phyloP scores from a whole-genome alignment of 2,113 vertebrate genomes.

The Neolamprologus falcicula region DNA sequence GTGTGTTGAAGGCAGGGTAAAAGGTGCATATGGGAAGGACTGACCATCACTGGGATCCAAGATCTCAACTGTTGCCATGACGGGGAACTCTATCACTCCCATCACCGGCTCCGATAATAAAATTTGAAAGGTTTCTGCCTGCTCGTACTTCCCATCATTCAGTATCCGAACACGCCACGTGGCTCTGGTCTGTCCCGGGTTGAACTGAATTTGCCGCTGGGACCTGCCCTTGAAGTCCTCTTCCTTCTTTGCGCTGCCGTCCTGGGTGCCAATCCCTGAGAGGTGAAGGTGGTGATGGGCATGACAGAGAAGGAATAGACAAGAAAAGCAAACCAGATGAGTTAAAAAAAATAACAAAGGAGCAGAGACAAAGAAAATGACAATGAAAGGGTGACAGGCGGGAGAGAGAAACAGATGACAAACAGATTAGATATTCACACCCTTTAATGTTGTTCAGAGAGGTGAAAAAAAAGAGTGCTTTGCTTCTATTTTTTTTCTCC shows the following conservation, averaged over 20 bases:
- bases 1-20: background rate
- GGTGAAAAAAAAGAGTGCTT: conserved; percentile 30
- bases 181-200: conserved; percentile 85
- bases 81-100: conserved; percentile 81
- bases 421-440: conserved; percentile 44
- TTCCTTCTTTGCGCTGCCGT: conserved; percentile 82
- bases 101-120: conserved; percentile 88
- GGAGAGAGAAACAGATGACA: conserved; percentile 24
- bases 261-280: conserved; percentile 83
- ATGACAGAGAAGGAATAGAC: background rate
- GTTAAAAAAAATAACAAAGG: background rate
- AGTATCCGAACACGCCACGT: conserved; percentile 81
- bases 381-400: conserved; percentile 1
- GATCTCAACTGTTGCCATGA: conserved; percentile 80
- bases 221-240: conserved; percentile 87
- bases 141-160: conserved; percentile 80
- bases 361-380: background rate
- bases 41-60: conserved; percentile 88
- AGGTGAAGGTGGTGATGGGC: background rate
- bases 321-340: background rate
- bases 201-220: conserved; percentile 93
- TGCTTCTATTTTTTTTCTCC: conserved; percentile 5
- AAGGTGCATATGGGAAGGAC: background rate
- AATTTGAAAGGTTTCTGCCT: conserved; percentile 85
- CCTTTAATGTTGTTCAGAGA: conserved; percentile 29